Base-by-base conservation (phyloP, 1,140 invertebrate species). In the Daktulosphaira vitifoliae region DNA sequence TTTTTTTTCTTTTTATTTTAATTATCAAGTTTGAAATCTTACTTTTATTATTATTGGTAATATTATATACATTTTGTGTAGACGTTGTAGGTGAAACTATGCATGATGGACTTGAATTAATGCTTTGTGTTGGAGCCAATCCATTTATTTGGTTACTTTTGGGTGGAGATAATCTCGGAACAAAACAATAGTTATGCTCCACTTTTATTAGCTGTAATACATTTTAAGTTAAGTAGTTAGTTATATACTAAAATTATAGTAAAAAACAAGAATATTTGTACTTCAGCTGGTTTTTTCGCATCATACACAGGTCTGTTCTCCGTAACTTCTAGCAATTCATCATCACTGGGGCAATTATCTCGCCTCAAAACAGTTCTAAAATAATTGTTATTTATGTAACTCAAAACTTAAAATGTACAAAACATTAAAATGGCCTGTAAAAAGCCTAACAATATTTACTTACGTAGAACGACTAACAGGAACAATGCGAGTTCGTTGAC, bases 331-430 rank as follows among this genome's bases (percentile, higher is more conserved):
- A 59, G 26, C 26, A 59, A 44, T 13, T 59, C 54, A 59, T 59
- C 54, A 59, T 59, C 54, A 59, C 54, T 59, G 7, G n/a, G 25
- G 8, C 54, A 59, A 59, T 59, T 38, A 44, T 59, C 54, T 44
- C 54, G 54, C 42, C 54, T 59, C 44, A 59, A 59, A n/a, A 20
- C 13, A 46, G 39, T 23, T 13, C 54, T 59, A 18, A 54, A 4
- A 54, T 11, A 11, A 54, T n/a, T n/a, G n/a, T n/a, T n/a, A n/a
- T n/a, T n/a, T n/a, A n/a, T n/a, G n/a, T n/a, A n/a, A n/a, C n/a
- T n/a, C n/a, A n/a, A n/a, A n/a, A n/a, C n/a, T n/a, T n/a, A n/a
- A n/a, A n/a, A n/a, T n/a, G n/a, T n/a, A n/a, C n/a, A n/a, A n/a
- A n/a, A n/a, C n/a, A n/a, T n/a, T n/a, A n/a, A n/a, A n/a, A n/a